Percentiles rank a stretch among this genome's conserved stretches.
These are phyloP conservation scores for Drosophila rellima DNA, from an alignment of 2,888 invertebrate species.

Conservation along the genomic window DNA sequence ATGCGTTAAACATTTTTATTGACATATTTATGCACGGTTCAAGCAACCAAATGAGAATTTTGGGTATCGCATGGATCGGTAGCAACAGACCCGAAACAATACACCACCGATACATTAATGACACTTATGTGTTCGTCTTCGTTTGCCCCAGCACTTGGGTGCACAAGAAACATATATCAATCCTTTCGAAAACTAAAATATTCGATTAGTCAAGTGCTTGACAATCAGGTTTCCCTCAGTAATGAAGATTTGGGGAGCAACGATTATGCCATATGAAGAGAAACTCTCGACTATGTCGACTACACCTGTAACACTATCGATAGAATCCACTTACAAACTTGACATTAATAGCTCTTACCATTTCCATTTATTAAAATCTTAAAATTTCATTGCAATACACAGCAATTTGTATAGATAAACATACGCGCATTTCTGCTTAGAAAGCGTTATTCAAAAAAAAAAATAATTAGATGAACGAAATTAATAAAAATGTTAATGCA, in stretches of 20 bases:
- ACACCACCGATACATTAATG: constrained; percentile 14
- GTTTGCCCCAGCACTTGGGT: constrained; percentile 1
- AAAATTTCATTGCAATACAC: too few relatives aligned
- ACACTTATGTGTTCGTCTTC: constrained; percentile 16
- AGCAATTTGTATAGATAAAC: too few relatives aligned
- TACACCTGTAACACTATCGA: neutral
- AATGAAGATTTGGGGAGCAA: neutral
- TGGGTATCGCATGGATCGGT: constrained; percentile 63
- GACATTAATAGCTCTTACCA: neutral
- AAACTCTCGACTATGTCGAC: neutral
- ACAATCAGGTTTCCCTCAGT: neutral
- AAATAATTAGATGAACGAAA: too few relatives aligned
- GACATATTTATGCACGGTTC: constrained; percentile 78
- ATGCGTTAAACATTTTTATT: constrained; percentile 67
- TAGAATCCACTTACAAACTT: constrained; percentile 1
- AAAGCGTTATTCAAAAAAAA: too few relatives aligned
- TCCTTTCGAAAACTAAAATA: constrained; percentile 11
- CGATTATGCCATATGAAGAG: neutral
- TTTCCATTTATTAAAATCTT: too few relatives aligned
- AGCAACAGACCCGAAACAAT: constrained; percentile 21
- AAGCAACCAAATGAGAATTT: constrained; percentile 63
- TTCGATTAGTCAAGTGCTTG: constrained; percentile 14
- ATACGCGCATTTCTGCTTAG: too few relatives aligned
- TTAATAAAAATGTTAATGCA: too few relatives aligned
- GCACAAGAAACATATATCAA: constrained; percentile 1